Evolutionary conservation across 2,888 invertebrate genomes (phyloP).

Genomic region (Hypomecis punctinalis): DNA sequence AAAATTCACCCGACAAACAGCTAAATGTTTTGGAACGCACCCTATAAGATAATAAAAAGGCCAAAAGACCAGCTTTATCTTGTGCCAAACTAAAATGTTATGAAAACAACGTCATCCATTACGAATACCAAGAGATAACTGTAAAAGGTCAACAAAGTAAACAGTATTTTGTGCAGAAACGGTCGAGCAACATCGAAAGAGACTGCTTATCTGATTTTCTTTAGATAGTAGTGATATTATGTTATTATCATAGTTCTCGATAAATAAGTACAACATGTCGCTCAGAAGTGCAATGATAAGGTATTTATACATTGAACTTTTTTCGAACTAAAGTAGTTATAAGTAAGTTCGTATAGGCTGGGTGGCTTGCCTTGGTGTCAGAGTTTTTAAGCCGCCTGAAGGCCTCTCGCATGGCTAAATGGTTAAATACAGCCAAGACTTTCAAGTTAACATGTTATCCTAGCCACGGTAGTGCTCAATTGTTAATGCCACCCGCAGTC

Average conservation of each 20-base stretch:
- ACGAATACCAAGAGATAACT: neutral
- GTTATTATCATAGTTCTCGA: neutral
- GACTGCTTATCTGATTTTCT: neutral
- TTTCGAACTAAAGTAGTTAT: neutral
- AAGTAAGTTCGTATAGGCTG: neutral
- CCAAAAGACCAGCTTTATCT: slow-evolving; percentile 8
- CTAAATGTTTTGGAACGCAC: too few relatives aligned
- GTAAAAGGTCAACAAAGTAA: slow-evolving; percentile 3
- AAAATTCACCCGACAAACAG: too few relatives aligned
- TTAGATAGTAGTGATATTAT: slow-evolving; percentile 9
- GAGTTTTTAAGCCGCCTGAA: too few relatives aligned
- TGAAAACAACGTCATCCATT: slow-evolving; percentile 3
- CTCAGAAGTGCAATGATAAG: slow-evolving; percentile 53
- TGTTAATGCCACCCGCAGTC: too few relatives aligned
- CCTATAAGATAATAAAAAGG: slow-evolving; percentile 7
- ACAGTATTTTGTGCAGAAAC: neutral
- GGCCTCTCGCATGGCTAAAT: too few relatives aligned
- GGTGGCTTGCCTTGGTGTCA: too few relatives aligned
- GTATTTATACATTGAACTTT: slow-evolving; percentile 8
- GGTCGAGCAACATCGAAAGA: neutral
- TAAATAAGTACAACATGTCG: slow-evolving; percentile 48
- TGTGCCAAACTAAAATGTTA: neutral
- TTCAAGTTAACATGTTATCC: too few relatives aligned
- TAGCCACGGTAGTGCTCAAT: too few relatives aligned
- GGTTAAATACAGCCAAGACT: too few relatives aligned